Base-by-base conservation (phyloP, 2,888 invertebrate genomes). In the Tachystola acroxantha region DNA sequence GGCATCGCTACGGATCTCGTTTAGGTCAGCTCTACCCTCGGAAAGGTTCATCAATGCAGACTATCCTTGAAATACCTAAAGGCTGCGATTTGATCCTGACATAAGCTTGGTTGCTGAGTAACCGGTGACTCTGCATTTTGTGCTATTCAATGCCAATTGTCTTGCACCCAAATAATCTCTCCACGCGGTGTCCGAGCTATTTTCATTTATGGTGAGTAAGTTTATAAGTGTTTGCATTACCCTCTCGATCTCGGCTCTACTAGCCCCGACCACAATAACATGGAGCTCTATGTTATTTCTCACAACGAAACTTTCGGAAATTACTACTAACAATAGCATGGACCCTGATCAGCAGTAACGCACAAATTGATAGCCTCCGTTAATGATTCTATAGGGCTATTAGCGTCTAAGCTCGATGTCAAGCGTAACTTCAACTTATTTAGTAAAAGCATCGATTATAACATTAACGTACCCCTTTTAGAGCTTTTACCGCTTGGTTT, bases 141-240 rank as follows among this genome's bases (percentile, higher is more conserved):
- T 54, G 27, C 50, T 45, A 40, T 62, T 63, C 2, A 62, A 26
- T 1, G 57, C 50, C 2, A 60, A 35, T 31, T 62, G 63, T 4
- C 57, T 35, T 2, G 62, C 55, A 4, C 32, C 43, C 20, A 60
- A 14, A 0, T 53, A 46, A 33, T 52, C 51, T 30, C 58, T 57
- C 58, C 59, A 60, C 0, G 57, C 48, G 1, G 40, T 32, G 13
- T 46, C 36, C 1, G 20, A 12, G 2, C 25, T 35, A 7, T 35
- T 35, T 32, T 62, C 59, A 6, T 50, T 51, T 0, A 44, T 36
- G 2, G 56, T 58, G 0, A 58, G 29, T 56, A 56, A 55, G 2
- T 36, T 36, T 26, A 52, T 48, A 5, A 54, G 32, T 2, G 40
- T 43, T 9, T 43, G 42, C 50, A 58, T 54, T 0, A 52, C 37